Percentiles rank a stretch among this genome's conserved stretches.
Evolutionary conservation across 2,888 invertebrate species (phyloP).

Genomic region (Chirona hameri): DNA sequence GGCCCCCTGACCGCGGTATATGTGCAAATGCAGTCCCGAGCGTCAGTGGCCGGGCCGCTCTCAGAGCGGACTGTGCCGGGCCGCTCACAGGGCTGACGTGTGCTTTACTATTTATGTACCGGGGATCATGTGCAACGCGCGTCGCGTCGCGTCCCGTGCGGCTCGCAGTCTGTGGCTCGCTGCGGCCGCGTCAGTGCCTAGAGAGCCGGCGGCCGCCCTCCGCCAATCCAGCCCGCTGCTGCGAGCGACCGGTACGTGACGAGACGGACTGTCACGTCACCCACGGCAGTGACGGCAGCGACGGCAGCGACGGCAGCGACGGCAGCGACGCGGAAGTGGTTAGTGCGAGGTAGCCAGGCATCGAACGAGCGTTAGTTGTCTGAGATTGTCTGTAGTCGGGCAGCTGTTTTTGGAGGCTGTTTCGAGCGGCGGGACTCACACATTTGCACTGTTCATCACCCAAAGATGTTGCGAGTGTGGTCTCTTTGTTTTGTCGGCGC

Average conservation of each 20-base stretch:
- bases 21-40: neutral
- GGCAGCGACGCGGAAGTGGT: no score
- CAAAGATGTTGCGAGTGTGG: neutral
- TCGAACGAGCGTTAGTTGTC: neutral
- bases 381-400: neutral
- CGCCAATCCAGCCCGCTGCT: no score
- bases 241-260: no score
- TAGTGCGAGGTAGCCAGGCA: neutral
- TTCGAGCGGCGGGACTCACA: neutral
- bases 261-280: no score
- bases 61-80: no score
- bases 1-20: neutral
- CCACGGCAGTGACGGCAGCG: neutral
- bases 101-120: neutral
- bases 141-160: neutral
- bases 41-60: no score
- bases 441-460: neutral
- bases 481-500: neutral
- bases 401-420: neutral
- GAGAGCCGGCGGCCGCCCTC: neutral
- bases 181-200: neutral
- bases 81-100: no score
- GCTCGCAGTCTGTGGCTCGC: neutral
- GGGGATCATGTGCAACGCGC: neutral
- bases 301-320: neutral